Percentiles rank a stretch among this genome's conserved stretches.
Conservation (phyloP, 1,140 invertebrate species). For the Drosophila baimaii region DNA sequence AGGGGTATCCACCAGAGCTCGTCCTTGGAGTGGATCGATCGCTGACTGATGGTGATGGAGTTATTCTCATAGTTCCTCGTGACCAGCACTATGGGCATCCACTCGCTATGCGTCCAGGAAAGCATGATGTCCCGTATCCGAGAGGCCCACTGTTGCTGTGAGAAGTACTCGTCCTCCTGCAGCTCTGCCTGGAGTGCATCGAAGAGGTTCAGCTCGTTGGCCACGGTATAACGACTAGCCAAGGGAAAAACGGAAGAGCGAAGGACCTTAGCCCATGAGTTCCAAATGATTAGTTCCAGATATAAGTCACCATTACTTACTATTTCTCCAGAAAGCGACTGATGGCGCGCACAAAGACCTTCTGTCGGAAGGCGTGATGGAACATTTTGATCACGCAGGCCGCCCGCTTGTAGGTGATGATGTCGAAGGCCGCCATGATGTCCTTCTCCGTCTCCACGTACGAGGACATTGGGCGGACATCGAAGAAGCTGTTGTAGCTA, state of each 20-base stretch:
- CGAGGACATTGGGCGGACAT: constrained; percentile 90
- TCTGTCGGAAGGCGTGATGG: constrained; percentile 80
- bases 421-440: constrained; percentile 91
- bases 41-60: constrained; percentile 84
- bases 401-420: constrained; percentile 90
- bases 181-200: constrained; percentile 85
- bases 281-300: constrained; percentile 71
- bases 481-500: constrained; percentile 84
- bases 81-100: constrained; percentile 85
- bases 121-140: constrained; percentile 82
- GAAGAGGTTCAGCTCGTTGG: constrained; percentile 74
- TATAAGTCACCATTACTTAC: constrained; percentile 70
- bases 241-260: constrained; percentile 36
- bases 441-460: constrained; percentile 89
- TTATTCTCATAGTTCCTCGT: constrained; percentile 84
- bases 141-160: constrained; percentile 46
- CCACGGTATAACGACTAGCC: constrained; percentile 72
- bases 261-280: constrained; percentile 73
- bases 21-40: constrained; percentile 63
- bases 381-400: constrained; percentile 85
- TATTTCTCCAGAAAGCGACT: constrained; percentile 71
- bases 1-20: constrained; percentile 86
- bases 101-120: constrained; percentile 86
- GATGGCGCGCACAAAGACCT: constrained; percentile 81
- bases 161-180: constrained; percentile 69